Conservation (phyloP, 2,113 vertebrate species). For the Agapornis roseicollis region DNA sequence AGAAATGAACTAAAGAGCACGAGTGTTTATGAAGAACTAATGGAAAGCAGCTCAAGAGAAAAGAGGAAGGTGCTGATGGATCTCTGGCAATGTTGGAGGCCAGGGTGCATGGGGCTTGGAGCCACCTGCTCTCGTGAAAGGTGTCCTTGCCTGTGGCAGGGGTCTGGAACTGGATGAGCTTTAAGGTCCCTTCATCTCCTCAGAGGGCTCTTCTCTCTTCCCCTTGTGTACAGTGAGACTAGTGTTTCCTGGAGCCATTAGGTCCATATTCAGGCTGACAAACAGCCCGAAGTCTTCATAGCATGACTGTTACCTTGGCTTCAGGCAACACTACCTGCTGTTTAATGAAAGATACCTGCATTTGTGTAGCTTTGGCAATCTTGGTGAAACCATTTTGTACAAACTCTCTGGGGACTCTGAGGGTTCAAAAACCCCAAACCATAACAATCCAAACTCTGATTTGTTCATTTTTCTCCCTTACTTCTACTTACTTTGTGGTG, state of each 20-base stretch:
- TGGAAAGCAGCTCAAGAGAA: neutral
- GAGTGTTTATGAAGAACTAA: neutral
- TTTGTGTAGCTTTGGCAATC: neutral
- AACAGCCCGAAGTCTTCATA: neutral
- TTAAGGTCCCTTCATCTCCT: neutral
- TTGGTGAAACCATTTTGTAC: neutral
- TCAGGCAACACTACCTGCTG: neutral
- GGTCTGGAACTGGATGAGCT: neutral
- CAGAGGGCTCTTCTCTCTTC: neutral
- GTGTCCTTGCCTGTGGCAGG: neutral
- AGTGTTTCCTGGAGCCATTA: accelerated
- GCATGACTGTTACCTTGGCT: neutral
- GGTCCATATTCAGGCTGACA: neutral
- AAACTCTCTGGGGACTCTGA: neutral
- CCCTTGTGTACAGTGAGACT: too few species aligned
- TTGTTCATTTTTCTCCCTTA: neutral
- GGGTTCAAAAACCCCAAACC: neutral
- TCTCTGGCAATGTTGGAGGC: neutral
- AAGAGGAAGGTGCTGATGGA: neutral
- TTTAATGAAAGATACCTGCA: neutral
- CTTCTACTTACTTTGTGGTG: neutral
- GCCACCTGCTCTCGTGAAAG: neutral
- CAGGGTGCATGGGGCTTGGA: neutral
- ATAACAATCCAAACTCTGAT: neutral
- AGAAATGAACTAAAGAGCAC: neutral